These are phyloP conservation scores for Drosophila parabipectinata DNA, from an alignment of 1,140 invertebrate species.

Conservation along the genomic window DNA sequence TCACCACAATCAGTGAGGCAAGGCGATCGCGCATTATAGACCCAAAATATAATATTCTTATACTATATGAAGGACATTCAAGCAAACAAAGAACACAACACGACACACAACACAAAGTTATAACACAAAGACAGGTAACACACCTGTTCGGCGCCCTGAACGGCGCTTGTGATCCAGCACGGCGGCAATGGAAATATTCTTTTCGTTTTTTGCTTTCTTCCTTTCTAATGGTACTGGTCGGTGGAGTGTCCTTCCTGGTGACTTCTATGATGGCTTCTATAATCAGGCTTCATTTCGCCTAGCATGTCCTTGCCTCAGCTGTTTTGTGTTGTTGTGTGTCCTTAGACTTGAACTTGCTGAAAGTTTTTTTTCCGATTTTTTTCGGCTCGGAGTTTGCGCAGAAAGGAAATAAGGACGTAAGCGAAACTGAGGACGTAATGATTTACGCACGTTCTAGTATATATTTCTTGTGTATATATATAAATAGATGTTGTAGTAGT, in stretches of 20 bases:
- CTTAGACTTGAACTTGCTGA: conserved; percentile 75
- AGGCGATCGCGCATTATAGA: conserved; percentile 83
- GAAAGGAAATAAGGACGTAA: conserved; percentile 53
- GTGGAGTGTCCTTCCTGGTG: conserved; percentile 7
- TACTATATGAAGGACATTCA: conserved; percentile 3
- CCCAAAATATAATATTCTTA: conserved; percentile 14
- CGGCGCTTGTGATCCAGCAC: conserved; percentile 65
- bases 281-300: conserved; percentile 49
- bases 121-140: conserved; percentile 31
- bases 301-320: conserved; percentile 40
- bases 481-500: conserved; percentile 18
- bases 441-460: conserved; percentile 67
- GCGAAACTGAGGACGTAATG: conserved; percentile 73
- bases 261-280: conserved; percentile 29
- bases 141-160: conserved; percentile 70
- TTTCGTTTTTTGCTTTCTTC: conserved; percentile 4
- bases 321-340: conserved; percentile 42
- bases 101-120: conserved; percentile 17
- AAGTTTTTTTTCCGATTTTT: background rate
- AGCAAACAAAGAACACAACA: conserved; percentile 21
- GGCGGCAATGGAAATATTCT: conserved; percentile 25
- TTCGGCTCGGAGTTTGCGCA: conserved; percentile 66
- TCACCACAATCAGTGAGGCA: conserved; percentile 83
- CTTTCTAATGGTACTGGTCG: conserved; percentile 11
- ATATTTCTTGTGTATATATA: conserved; percentile 20